These are phyloP conservation scores for Eurypyga helias DNA, from an alignment of 2,113 vertebrate species.

Conservation along the genomic window DNA sequence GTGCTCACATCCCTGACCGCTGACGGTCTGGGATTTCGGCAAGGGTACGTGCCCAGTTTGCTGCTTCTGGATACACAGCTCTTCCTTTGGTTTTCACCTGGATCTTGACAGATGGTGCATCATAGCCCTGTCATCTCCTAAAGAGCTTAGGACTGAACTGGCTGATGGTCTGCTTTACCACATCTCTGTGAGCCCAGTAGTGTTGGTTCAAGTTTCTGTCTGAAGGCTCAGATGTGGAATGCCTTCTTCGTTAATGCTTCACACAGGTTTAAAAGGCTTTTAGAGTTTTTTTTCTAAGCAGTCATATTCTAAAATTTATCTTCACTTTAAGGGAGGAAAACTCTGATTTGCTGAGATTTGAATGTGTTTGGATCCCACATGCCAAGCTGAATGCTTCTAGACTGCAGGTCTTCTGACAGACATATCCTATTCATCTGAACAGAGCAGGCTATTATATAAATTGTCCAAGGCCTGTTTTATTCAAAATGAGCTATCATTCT, in stretches of 20 bases:
- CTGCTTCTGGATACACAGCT: not conserved
- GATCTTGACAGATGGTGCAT: not conserved
- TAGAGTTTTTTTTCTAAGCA: not conserved
- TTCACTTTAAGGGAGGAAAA: not conserved
- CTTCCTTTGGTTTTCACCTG: not conserved
- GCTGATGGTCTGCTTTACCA: not conserved
- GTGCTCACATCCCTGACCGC: not conserved
- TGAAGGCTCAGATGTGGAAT: not conserved
- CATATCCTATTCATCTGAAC: conserved; percentile 3
- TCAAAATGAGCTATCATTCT: conserved; percentile 8
- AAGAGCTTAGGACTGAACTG: not conserved
- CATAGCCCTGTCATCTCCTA: fast-evolving
- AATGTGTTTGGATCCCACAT: not conserved
- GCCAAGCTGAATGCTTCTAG: not conserved
- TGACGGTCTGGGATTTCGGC: not conserved
- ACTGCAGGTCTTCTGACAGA: not conserved
- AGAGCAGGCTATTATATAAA: conserved; percentile 8
- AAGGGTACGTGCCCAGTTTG: not conserved
- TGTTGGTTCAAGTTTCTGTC: not conserved
- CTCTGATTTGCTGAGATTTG: not conserved
- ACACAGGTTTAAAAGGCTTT: not conserved
- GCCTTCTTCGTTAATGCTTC: not conserved
- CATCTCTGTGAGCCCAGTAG: not conserved
- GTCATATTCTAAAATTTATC: not conserved
- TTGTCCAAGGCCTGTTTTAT: conserved; percentile 19